phyloP scores from a whole-genome alignment of 92 coral and sea anemone species.

The Porites lobata region DNA sequence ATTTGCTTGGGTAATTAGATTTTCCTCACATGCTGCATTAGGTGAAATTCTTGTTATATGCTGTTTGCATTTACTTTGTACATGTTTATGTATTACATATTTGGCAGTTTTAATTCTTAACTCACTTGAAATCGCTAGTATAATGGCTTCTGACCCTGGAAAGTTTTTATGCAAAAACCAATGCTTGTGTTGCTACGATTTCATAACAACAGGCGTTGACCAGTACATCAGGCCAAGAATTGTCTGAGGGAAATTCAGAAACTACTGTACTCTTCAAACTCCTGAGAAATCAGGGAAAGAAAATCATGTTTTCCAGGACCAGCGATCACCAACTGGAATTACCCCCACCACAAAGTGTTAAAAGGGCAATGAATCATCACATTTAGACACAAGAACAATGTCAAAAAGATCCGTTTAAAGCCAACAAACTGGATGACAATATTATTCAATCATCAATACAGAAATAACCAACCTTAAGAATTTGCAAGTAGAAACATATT shows the following conservation, averaged over 20 bases:
- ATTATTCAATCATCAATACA: neutral
- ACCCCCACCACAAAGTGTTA: slow-evolving; percentile 33
- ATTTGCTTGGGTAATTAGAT: too few relatives aligned
- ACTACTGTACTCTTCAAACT: neutral
- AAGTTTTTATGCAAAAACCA: slow-evolving; percentile 6
- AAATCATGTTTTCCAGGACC: neutral
- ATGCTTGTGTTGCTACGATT: neutral
- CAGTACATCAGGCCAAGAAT: neutral
- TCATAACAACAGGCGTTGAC: neutral
- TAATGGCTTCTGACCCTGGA: slow-evolving; percentile 13
- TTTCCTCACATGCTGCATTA: too few relatives aligned
- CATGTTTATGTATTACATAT: too few relatives aligned
- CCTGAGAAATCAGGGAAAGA: neutral
- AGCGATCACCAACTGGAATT: slow-evolving; percentile 30
- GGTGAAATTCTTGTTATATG: too few relatives aligned
- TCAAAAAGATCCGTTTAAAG: slow-evolving; percentile 2
- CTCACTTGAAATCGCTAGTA: too few relatives aligned
- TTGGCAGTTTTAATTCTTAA: too few relatives aligned
- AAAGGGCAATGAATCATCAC: neutral
- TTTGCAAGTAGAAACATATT: neutral
- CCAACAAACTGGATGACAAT: neutral
- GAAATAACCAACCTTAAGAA: slow-evolving; percentile 20
- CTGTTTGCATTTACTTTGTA: too few relatives aligned
- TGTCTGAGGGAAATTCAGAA: neutral
- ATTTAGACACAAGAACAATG: neutral